Conservation (phyloP, 2,113 vertebrate genomes). For the Xerus inauris region DNA sequence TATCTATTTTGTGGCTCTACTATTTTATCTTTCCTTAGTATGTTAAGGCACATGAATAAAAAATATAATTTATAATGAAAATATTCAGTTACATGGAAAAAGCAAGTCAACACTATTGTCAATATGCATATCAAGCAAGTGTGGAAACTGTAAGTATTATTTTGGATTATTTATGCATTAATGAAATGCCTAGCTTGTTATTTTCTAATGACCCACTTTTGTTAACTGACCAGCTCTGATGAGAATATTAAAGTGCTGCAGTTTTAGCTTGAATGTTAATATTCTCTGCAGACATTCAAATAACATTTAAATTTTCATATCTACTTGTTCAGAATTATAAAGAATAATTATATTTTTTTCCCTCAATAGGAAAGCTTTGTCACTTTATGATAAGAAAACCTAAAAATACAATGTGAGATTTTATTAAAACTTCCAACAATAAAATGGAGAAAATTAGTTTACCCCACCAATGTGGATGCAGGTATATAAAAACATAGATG, state of each 20-base stretch:
- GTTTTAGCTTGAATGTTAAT: neutral
- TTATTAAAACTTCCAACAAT: neutral
- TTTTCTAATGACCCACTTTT: slow-evolving; percentile 26
- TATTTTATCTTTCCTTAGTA: neutral
- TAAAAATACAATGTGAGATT: neutral
- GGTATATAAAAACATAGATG: neutral
- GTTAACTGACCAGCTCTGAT: slow-evolving; percentile 14
- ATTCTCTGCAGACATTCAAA: neutral
- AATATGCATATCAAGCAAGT: neutral
- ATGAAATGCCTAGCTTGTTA: neutral
- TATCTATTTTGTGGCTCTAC: neutral
- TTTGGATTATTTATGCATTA: neutral
- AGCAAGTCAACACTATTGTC: neutral
- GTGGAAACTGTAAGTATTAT: neutral
- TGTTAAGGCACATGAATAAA: neutral
- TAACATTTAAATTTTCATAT: neutral
- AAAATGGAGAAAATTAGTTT: neutral
- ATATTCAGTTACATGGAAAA: neutral
- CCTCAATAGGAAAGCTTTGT: neutral
- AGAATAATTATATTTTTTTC: neutral
- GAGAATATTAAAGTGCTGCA: neutral
- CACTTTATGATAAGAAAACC: neutral
- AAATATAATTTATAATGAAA: neutral
- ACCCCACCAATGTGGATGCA: neutral
- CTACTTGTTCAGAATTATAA: slow-evolving; percentile 10